phyloP scores from a whole-genome alignment of 2,113 vertebrate genomes.

The Sisor rabdophorus region DNA sequence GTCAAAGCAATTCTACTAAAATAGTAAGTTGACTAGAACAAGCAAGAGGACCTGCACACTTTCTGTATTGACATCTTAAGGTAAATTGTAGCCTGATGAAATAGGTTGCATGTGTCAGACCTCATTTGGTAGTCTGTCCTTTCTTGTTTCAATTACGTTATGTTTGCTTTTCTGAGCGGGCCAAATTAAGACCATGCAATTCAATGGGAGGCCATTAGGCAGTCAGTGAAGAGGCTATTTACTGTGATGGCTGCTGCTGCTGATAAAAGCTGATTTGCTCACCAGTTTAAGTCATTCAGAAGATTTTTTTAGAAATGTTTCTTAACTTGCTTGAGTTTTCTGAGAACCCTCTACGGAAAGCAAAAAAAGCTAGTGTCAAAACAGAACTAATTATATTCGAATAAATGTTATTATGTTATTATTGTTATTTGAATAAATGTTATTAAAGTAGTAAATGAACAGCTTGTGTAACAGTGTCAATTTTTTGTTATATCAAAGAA shows the following conservation, averaged over 20 bases:
- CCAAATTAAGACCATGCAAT: slow-evolving; percentile 53
- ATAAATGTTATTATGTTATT: not conserved
- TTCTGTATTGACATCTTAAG: slow-evolving; percentile 28
- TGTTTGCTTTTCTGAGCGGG: slow-evolving; percentile 39
- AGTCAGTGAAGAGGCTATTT: slow-evolving; percentile 56
- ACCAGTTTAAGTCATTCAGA: slow-evolving; percentile 57
- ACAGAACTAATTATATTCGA: not conserved
- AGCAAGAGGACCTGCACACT: not conserved
- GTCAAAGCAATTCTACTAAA: slow-evolving; percentile 7
- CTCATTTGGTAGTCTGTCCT: slow-evolving; percentile 45
- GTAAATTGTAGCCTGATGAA: slow-evolving; percentile 37
- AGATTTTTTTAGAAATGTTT: slow-evolving; percentile 39
- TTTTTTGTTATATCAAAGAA: too few species aligned
- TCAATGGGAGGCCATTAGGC: slow-evolving; percentile 49
- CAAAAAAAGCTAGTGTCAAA: not conserved
- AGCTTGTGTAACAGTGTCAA: too few species aligned
- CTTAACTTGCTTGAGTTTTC: not conserved
- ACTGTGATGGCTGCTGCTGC: slow-evolving; percentile 53
- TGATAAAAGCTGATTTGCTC: slow-evolving; percentile 62
- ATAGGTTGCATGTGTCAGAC: slow-evolving; percentile 45
- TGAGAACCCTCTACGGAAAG: not conserved
- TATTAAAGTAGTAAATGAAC: too few species aligned
- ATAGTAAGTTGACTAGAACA: not conserved
- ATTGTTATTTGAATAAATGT: not conserved
- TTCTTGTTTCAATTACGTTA: slow-evolving; percentile 49